Evolutionary conservation across 2,797 vertebrate species (phyloP), one percentile per base, ranked within the genome.

Genomic region (Diplodus puntazzo): DNA sequence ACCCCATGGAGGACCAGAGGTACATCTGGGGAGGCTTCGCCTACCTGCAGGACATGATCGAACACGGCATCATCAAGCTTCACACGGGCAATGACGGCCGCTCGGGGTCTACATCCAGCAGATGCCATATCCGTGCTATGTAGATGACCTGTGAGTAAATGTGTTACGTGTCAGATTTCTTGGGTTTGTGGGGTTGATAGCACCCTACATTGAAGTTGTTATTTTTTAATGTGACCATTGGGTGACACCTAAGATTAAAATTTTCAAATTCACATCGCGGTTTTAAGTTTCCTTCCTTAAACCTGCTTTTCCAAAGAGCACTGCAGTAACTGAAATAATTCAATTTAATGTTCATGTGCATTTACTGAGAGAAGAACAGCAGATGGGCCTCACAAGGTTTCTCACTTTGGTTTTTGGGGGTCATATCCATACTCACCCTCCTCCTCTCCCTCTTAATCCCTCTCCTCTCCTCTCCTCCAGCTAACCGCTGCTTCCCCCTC

Each of bases 11-110:
- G 91, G 98, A 99, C 82, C 94, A 97, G 90, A 95, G 96, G 71
- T 99, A 99, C 79, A 96, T 99, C 81, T 99, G 98, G 98, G 98
- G 98, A 54, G 98, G 98, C 34, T 99, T 99, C 87, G 97, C 97
- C 0, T 99, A 99, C 91, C 95, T 99, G 45, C 98, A 99, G 94
- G 98, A 99, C 91, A 99, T 99, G 96, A 95, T 99, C 39, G 98
- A 99, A 49, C 97, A 95, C 13, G 97, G 97, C 21, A 96, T 99
- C 92, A 95, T 98, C 75, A 97, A 95, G 92, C 92, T 95, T 11
- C 98, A 98, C 86, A 96, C 95, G 0, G 91, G 86, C 53, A 82
- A 88, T 21, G 95, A 97, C 86, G 95, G 88, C 95, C 96, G 0
- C 55, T 96, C 3, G 98, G 98, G 23, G 92, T 99, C 91, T 99